phyloP scores from a whole-genome alignment of 2,797 vertebrate species.

The Manis pentadactyla region DNA sequence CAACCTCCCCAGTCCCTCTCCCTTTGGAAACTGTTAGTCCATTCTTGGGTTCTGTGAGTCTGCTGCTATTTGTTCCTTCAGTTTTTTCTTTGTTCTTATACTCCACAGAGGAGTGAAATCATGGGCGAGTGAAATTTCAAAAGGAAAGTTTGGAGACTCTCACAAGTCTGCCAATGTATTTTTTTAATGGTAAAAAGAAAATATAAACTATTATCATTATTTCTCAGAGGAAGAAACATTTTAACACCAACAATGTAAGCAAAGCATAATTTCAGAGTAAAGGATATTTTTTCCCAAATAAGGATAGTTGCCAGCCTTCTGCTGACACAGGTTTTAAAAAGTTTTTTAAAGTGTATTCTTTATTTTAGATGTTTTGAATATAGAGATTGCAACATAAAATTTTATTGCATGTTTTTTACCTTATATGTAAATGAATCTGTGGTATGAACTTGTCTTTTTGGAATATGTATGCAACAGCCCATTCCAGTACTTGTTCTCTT shows the following conservation, averaged over 20 bases:
- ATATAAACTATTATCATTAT: not conserved
- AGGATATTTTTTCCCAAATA: not conserved
- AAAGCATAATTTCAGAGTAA: slow-evolving; percentile 32
- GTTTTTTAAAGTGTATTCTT: not conserved
- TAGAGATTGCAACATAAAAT: not conserved
- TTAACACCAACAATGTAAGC: not conserved
- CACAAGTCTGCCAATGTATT: not conserved
- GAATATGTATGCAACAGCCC: not conserved
- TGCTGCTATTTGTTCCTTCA: too few species aligned
- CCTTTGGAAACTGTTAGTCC: too few species aligned
- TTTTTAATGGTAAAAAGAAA: not conserved
- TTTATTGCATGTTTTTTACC: not conserved
- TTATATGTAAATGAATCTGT: not conserved
- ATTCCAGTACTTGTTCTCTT: not conserved
- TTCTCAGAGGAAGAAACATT: slow-evolving; percentile 36
- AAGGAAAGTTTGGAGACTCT: not conserved
- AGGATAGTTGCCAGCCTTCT: not conserved
- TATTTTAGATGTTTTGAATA: slow-evolving; percentile 27
- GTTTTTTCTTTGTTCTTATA: too few species aligned
- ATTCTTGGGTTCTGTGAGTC: too few species aligned
- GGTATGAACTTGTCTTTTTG: not conserved
- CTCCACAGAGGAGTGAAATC: not conserved
- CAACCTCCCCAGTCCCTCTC: too few species aligned
- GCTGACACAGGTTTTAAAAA: not conserved
- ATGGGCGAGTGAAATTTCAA: not conserved